Conservation (phyloP, 2,113 vertebrate genomes). For the Oncorhynchus tshawytscha region DNA sequence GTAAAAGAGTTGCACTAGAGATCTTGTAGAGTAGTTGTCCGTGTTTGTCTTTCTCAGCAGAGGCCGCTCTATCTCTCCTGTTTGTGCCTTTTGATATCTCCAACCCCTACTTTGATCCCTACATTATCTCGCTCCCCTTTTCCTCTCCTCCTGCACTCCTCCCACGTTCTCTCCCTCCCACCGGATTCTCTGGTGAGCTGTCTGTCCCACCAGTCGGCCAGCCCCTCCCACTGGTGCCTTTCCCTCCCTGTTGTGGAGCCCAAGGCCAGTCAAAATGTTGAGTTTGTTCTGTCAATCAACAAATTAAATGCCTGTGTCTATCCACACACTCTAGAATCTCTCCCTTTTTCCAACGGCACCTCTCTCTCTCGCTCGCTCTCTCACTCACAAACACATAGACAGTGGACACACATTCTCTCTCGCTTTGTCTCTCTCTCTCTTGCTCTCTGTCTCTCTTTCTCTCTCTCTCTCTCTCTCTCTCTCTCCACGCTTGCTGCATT, state of each 20-base stretch:
- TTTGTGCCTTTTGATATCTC: conserved; percentile 21
- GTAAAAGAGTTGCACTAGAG: no score
- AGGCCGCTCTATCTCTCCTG: background rate
- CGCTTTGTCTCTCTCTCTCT: background rate
- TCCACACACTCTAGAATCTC: background rate
- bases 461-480: background rate
- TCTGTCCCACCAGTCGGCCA: background rate
- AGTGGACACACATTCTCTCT: background rate
- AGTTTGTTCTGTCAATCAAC: background rate
- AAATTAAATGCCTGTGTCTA: background rate
- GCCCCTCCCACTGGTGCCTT: background rate
- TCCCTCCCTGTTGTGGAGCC: background rate
- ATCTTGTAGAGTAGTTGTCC: background rate
- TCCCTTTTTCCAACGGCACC: background rate
- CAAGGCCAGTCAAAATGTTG: background rate
- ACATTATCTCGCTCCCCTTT: conserved; percentile 23
- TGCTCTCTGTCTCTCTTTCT: background rate
- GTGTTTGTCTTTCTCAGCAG: background rate
- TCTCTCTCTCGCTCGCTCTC: background rate
- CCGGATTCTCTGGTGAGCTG: background rate
- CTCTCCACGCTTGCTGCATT: background rate
- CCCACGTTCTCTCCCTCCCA: background rate
- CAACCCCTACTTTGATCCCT: conserved; percentile 45
- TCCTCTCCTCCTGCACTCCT: conserved; percentile 21
- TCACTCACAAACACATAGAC: no score